These are phyloP conservation scores for Axinella damicornis DNA, from an alignment of 37 sponge, comb jelly and placozoan genomes.

Conservation along the genomic window DNA sequence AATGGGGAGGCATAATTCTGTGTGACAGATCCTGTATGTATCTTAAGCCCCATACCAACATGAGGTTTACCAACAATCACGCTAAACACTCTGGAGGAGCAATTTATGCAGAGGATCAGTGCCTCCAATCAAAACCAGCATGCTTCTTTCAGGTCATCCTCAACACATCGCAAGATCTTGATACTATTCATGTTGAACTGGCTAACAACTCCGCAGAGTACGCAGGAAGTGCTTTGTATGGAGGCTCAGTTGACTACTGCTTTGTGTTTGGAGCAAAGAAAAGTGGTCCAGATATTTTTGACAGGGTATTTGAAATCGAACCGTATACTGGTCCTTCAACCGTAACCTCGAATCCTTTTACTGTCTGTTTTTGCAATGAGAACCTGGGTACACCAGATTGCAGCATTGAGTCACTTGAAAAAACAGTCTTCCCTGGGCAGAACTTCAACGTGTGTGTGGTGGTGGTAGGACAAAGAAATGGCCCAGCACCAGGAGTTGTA, in stretches of 20 bases:
- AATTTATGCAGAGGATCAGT: neutral
- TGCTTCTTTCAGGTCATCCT: slow-evolving; percentile 2
- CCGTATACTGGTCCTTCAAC: neutral
- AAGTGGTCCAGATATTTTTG: neutral
- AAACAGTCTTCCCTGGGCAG: neutral
- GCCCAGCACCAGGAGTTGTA: slow-evolving; percentile 16
- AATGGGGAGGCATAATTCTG: slow-evolving; percentile 36
- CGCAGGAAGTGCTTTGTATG: slow-evolving; percentile 17
- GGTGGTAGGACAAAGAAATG: slow-evolving; percentile 10
- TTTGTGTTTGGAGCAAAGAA: neutral
- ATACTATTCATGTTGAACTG: neutral
- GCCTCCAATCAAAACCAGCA: neutral
- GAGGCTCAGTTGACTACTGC: slow-evolving; percentile 23
- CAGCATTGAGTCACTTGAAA: neutral
- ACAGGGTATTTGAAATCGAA: neutral
- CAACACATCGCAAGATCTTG: neutral
- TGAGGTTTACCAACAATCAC: slow-evolving; percentile 3
- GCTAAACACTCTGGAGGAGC: slow-evolving; percentile 13
- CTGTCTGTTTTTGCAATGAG: slow-evolving; percentile 16
- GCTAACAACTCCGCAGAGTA: slow-evolving; percentile 10
- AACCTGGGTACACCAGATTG: neutral
- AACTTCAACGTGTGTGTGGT: neutral
- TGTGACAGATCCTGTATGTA: slow-evolving; percentile 3
- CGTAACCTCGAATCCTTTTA: slow-evolving; percentile 6
- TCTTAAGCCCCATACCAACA: neutral